Base-by-base conservation (phyloP, 2,797 vertebrate genomes). In the Chelidonichthys spinosus region DNA sequence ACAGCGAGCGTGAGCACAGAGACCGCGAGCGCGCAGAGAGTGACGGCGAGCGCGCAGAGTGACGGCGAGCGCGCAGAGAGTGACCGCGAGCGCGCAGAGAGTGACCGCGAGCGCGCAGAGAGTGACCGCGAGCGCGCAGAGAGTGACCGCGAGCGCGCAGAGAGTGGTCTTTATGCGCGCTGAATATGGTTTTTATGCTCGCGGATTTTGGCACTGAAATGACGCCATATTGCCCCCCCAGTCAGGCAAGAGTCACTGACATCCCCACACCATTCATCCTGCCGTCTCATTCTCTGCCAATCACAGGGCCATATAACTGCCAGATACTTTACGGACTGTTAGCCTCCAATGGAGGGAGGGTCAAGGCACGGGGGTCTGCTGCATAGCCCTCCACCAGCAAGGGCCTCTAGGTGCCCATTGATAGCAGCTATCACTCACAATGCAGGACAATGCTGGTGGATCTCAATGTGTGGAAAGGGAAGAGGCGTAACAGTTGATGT, bases 301-400 rank as follows among this genome's bases (percentile, higher is more conserved):
- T 91, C 86, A 89, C 61, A 35, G 7, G 58, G 81, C 62, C 83
- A 87, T 90, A 91, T 69, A 91, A 86, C 78, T 71, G 84, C 68
- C 75, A 61, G 14, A 39, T 47, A 66, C 76, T 92, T 92, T 81
- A 92, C 50, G 69, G 87, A 74, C 84, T 83, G 81, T 92, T 87
- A 70, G 86, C 63, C 79, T 86, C 70, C 42, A 82, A 84, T 70
- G 65, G 74, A 78, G 52, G 66, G 79, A 66, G 71, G 76, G 66
- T 63, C 59, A 49, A 72, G 70, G 70, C 39, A 64, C 62, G 53
- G 71, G 58, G 76, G 76, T 78, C 54, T 78, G 69, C 72, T 82
- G 72, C 76, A 86, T 79, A 78, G 55, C 69, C 77, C 72, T 75
- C 55, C 46, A 63, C 54, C 6, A 65, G 42, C 59, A 15, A 82